Base-by-base conservation (phyloP, 1,140 invertebrate genomes). In the Tribolium madens region DNA sequence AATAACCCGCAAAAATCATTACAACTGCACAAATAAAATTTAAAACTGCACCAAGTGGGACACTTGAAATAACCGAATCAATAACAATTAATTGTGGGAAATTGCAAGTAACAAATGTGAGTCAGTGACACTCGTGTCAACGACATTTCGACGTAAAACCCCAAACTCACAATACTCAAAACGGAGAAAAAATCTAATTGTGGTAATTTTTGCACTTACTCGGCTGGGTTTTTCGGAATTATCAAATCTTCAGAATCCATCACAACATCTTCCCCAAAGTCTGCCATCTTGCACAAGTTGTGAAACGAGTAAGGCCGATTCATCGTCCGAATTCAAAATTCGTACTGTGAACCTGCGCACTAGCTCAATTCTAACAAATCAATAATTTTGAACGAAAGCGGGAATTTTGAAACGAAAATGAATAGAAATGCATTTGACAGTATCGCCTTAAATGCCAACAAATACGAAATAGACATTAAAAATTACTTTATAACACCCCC, bases 211-310 rank as follows among this genome's bases (percentile, higher is more conserved):
- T 15, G 6, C 42, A 84, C 84, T 85, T 80, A 84, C 84, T 85
- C 82, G 78, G 82, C 80, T 17, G 80, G 69, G 75, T 73, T 81
- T 81, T 80, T 82, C 5, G 84, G 79, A 68, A 86, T 78, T 73
- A 86, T 82, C n/a, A 81, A 81, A 3, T 84, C 82, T 21, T 80
- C 78, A 13, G 73, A 76, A 50, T 85, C 84, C 83, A 85, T 85
- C 13, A 80, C 79, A 33, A 82, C 60, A 73, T 84, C 83, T 15
- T 83, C 80, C 36, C 76, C 79, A 71, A 84, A 57, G 71, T 85
- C 84, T 75, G 80, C 84, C 84, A 85, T 85, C 57, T 82, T 82
- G 52, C 57, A 64, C 57, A 31, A 64, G n/a, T 33, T 33, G 26
- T 13, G 3, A n/a, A 64, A 33, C 57, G 57, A 64, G 14, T 64